Evolutionary conservation across 1,140 invertebrate species (phyloP), one percentile per base, ranked within the genome.

Genomic region (Tetragonula clypearis): DNA sequence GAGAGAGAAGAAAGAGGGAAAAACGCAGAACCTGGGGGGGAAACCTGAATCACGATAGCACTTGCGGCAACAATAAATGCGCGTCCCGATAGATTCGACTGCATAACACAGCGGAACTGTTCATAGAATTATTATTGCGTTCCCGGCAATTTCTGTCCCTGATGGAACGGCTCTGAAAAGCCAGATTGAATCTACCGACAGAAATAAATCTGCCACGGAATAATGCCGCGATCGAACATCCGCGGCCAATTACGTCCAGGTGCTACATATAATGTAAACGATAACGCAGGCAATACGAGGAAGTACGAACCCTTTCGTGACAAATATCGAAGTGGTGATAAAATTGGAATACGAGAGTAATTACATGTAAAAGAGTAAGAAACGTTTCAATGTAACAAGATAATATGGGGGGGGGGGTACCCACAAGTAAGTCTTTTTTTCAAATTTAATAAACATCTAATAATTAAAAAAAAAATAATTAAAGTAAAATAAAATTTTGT

Each of bases 121-220:
- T 79, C 82, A 84, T 79, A 79, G 77, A 79, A 84, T 84, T 84
- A 84, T 79, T 84, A 84, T 78, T 84, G 77, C 77, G 76, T 79
- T 73, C 82, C 26, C 58, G 56, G 82, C 76, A 79, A 84, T 84
- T 84, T 62, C 77, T 79, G n/a, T 79, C 41, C 41, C 30, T 62
- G 82, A 79, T 84, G 76, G 82, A 72, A n/a, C 66, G 56, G 55
- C 11, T 56, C 26, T 65, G 82, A 73, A 79, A 84, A 79, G 35
- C 76, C 58, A 79, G 82, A 84, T 84, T 84, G 82, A 84, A 84
- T 84, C 68, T 73, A 72, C 76, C 26, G 82, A n/a, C 58, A 19
- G 82, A 79, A 84, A 79, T 84, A 79, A 84, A 84, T 84, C 76
- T 68, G 56, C 55, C 65, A 8, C 74, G 35, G 56, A 79, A 84